Conservation (phyloP, 2,797 vertebrate genomes). For the Rhabdophis nuchalis region DNA sequence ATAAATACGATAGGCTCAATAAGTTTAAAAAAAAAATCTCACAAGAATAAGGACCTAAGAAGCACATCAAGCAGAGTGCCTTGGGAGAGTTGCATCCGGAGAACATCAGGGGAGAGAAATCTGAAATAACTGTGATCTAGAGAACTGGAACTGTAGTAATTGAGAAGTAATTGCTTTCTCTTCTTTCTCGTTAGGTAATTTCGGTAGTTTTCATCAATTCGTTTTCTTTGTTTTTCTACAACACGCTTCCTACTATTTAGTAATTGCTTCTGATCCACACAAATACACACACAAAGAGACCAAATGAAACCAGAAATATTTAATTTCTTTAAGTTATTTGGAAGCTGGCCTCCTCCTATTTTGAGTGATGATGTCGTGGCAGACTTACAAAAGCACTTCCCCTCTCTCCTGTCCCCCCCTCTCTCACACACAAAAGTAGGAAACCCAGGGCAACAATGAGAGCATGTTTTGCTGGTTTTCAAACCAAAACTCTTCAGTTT, state of each 20-base stretch:
- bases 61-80: not conserved
- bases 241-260: not conserved
- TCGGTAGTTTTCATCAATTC: not conserved
- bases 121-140: not conserved
- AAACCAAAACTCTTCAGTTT: not conserved
- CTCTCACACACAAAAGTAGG: not conserved
- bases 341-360: not conserved
- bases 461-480: not conserved
- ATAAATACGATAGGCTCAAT: not conserved
- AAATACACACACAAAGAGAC: not conserved
- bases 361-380: not conserved
- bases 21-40: not conserved
- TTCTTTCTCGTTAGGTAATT: not conserved
- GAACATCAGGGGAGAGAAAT: not conserved
- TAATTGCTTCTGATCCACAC: not conserved
- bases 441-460: not conserved
- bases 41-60: not conserved
- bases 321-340: not conserved
- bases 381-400: not conserved
- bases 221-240: not conserved
- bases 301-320: not conserved
- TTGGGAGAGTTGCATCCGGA: not conserved
- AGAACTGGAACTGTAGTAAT: not conserved
- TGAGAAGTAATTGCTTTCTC: not conserved
- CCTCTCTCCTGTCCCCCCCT: too few relatives aligned